Conservation (phyloP, 2,888 invertebrate genomes). For the Hyposoter didymator region DNA sequence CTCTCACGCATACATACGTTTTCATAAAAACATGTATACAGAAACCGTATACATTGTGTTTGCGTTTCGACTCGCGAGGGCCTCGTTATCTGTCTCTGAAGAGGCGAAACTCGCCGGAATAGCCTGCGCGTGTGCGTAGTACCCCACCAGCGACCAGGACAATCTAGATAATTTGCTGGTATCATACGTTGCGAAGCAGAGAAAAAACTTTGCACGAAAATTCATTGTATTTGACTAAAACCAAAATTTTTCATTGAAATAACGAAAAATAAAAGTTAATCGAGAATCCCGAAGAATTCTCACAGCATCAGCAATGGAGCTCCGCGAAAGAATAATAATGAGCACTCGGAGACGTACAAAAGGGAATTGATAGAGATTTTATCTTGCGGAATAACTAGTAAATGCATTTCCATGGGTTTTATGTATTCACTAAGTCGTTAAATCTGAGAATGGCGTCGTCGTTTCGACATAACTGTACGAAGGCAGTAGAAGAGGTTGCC, state of each 20-base stretch:
- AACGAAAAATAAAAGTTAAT: too few relatives aligned
- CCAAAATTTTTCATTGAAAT: too few relatives aligned
- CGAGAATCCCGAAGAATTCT: too few relatives aligned
- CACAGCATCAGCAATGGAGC: background rate
- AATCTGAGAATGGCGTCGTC: slow-evolving; percentile 25
- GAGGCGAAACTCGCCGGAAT: slow-evolving; percentile 49
- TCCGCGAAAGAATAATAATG: background rate
- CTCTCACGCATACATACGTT: background rate
- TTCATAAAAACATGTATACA: slow-evolving; percentile 1
- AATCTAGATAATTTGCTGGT: slow-evolving; percentile 74
- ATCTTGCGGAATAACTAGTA: slow-evolving; percentile 9
- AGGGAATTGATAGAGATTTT: slow-evolving; percentile 5
- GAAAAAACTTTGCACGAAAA: too few relatives aligned
- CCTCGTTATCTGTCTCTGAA: slow-evolving; percentile 69
- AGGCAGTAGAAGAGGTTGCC: slow-evolving; percentile 46
- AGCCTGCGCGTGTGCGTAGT: slow-evolving; percentile 49
- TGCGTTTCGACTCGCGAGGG: slow-evolving; percentile 20
- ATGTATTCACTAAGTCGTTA: slow-evolving; percentile 21
- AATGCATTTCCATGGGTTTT: slow-evolving; percentile 7
- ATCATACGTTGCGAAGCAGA: background rate
- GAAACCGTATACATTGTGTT: slow-evolving; percentile 9
- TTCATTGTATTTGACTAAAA: too few relatives aligned
- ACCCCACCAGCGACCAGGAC: slow-evolving; percentile 69
- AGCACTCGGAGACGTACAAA: background rate
- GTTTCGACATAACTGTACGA: background rate